These are phyloP conservation scores for Tachyglossus aculeatus DNA, from an alignment of 2,797 vertebrate genomes.

Conservation along the genomic window DNA sequence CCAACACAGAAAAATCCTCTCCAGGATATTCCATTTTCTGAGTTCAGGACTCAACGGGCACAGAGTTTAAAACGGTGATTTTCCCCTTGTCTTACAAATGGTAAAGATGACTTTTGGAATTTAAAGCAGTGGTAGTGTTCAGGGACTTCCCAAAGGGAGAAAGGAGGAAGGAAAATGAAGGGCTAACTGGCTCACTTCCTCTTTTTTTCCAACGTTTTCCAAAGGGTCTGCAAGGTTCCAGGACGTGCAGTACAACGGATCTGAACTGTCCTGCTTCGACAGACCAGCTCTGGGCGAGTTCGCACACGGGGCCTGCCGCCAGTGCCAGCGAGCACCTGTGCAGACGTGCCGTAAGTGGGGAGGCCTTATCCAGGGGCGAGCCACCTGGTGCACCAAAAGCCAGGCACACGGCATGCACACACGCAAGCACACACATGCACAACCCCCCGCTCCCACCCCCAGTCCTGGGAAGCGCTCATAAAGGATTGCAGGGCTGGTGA, in stretches of 20 bases:
- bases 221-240: constrained; percentile 84
- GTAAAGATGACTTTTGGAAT: not conserved
- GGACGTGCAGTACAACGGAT: constrained; percentile 85
- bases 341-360: constrained; percentile 83
- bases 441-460: no score
- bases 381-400: no score
- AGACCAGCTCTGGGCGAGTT: constrained; percentile 77
- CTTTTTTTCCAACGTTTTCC: constrained; percentile 11
- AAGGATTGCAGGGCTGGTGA: no score
- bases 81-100: not conserved
- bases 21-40: not conserved
- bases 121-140: not conserved
- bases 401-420: no score
- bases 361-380: no score
- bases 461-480: no score
- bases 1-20: no score
- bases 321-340: constrained; percentile 79
- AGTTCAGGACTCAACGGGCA: not conserved
- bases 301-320: constrained; percentile 81
- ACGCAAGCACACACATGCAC: no score
- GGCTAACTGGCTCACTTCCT: not conserved
- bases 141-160: not conserved
- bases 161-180: not conserved
- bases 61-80: not conserved
- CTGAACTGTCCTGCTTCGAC: constrained; percentile 90